These are phyloP conservation scores for Amiota mariae DNA, from an alignment of 2,888 invertebrate species.

Conservation along the genomic window DNA sequence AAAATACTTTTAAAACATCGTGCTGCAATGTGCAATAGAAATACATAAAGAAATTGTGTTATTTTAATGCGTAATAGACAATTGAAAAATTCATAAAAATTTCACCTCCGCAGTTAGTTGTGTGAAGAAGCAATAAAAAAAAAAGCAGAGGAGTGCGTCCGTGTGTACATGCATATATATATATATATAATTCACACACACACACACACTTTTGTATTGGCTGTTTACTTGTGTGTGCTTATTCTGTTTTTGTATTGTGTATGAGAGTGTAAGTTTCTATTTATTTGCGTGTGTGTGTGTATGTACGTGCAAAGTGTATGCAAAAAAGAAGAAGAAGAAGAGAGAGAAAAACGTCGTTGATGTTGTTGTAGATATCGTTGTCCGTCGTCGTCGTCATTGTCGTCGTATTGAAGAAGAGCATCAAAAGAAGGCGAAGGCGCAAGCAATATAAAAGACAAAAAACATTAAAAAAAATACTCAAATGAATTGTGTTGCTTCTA, in stretches of 20 bases:
- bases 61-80: constrained; percentile 6
- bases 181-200: neutral
- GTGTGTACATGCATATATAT: constrained; percentile 44
- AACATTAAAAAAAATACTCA: neutral
- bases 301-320: constrained; percentile 66
- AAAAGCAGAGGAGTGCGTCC: constrained; percentile 60
- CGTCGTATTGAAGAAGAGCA: too few relatives aligned
- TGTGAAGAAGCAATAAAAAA: constrained; percentile 51
- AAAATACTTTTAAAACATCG: constrained; percentile 54
- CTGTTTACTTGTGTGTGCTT: constrained; percentile 41
- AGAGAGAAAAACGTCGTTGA: constrained; percentile 53
- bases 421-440: constrained; percentile 28
- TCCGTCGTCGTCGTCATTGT: too few relatives aligned
- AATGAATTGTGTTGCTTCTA: neutral
- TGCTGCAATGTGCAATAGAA: constrained; percentile 44
- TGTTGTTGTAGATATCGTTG: neutral
- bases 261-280: constrained; percentile 41
- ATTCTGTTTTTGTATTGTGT: constrained; percentile 31
- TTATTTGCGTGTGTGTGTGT: constrained; percentile 53
- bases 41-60: neutral
- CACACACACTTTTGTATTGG: neutral
- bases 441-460: constrained; percentile 35
- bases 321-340: constrained; percentile 64
- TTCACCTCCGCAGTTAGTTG: constrained; percentile 24
- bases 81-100: constrained; percentile 18